phyloP scores from a whole-genome alignment of 2,113 vertebrate genomes.

The Lipophrys pholis region DNA sequence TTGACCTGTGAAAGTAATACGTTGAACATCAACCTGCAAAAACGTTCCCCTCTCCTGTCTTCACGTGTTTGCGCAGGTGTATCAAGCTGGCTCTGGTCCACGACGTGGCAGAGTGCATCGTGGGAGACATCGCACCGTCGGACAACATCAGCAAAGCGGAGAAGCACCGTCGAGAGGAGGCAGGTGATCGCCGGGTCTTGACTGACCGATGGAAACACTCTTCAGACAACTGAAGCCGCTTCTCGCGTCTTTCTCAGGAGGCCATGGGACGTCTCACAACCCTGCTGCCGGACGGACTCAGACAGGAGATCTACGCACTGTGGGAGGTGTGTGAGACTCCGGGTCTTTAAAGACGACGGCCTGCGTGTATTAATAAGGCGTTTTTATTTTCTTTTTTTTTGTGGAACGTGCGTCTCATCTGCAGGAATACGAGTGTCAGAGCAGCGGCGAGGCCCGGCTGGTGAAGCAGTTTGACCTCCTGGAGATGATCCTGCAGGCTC shows the following conservation, averaged over 20 bases:
- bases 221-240: not conserved
- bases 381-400: too few species aligned
- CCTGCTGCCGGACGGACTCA: conserved; percentile 86
- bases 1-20: too few species aligned
- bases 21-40: too few species aligned
- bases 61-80: conserved; percentile 82
- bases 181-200: conserved; percentile 45
- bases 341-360: too few species aligned
- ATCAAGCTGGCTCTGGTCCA: conserved; percentile 94
- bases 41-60: too few species aligned
- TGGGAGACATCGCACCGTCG: conserved; percentile 96
- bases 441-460: conserved; percentile 88
- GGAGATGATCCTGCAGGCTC: conserved; percentile 97
- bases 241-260: conserved; percentile 78
- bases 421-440: conserved; percentile 93
- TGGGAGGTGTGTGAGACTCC: conserved; percentile 86
- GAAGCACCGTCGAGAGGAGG: conserved; percentile 94
- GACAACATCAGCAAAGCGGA: conserved; percentile 96
- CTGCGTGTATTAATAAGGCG: not conserved
- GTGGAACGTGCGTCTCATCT: not conserved
- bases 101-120: conserved; percentile 98
- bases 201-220: too few species aligned
- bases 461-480: conserved; percentile 96
- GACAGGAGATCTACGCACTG: conserved; percentile 90
- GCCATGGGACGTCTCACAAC: conserved; percentile 90